Evolutionary conservation across 2,113 vertebrate species (phyloP), one percentile per base, ranked within the genome.

Genomic region (Seriola quinqueradiata): DNA sequence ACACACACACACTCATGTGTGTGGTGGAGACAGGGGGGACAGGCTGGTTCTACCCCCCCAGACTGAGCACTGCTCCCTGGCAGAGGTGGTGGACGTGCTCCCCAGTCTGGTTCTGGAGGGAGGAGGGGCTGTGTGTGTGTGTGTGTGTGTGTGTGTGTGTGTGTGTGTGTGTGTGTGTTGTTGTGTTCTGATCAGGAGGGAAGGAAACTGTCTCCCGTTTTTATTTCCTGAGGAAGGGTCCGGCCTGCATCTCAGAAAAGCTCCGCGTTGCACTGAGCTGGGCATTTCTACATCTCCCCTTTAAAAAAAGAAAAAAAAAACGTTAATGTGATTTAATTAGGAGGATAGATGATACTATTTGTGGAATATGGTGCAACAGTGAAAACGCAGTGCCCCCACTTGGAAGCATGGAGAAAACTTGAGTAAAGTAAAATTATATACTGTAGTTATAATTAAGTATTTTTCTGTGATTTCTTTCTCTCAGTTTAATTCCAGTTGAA

Each of bases 161-260:
- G 50, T 52, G 50, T 52, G 87, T 52, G 50, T 52, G 50, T 52
- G 50, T 52, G 50, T 52, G 87, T 93, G 86, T 90, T 91, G 76
- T 83, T 93, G 92, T 90, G 93, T 92, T 84, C 89, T 93, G 94
- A 95, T 94, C n/a, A n/a, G n/a, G n/a, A n/a, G n/a, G 97, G 96
- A 98, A 98, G 97, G 97, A 98, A 98, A 89, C 92, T 68, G 96
- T 97, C 97, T 97, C 95, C 96, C 93, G 57, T 95, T 96, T 96
- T 96, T 95, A 97, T 97, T 97, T 97, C 96, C 97, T 93, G 92
- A 94, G 92, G 95, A 95, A 95, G 95, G 92, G 88, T 83, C 92
- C 91, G 59, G 87, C 93, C 94, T 89, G 65, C 70, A 75, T 85
- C 71, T 93, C 75, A 89, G 94, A 96, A 95, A 93, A 95, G 95